Evolutionary conservation across 1,140 invertebrate genomes (phyloP).

Genomic region (Chymomyza costata): DNA sequence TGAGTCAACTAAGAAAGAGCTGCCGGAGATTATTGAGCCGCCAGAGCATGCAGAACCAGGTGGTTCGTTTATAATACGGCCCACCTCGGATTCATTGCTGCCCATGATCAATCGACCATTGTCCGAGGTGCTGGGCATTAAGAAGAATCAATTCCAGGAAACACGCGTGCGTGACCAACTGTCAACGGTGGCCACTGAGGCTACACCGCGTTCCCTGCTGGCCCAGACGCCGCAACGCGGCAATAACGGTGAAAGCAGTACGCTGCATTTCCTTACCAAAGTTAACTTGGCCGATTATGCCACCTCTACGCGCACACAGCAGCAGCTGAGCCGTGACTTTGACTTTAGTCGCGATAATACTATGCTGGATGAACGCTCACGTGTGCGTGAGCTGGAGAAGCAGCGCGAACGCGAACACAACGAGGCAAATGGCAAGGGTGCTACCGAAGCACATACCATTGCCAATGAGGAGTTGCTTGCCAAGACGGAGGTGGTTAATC

Average conservation of each 20-base stretch:
- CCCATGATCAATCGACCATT: constrained; percentile 74
- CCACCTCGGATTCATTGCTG: constrained; percentile 61
- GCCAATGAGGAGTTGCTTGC: constrained; percentile 70
- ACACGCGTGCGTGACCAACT: constrained; percentile 60
- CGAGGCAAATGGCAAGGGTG: constrained; percentile 50
- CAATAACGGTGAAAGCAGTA: constrained; percentile 16
- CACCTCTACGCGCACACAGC: constrained; percentile 40
- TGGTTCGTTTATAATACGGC: constrained; percentile 63
- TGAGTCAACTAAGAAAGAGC: constrained; percentile 33
- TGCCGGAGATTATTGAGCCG: constrained; percentile 47
- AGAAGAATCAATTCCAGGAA: constrained; percentile 75
- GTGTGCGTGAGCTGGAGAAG: constrained; percentile 52
- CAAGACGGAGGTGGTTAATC: constrained; percentile 73
- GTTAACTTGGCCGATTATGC: constrained; percentile 70
- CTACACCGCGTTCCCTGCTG: constrained; percentile 39
- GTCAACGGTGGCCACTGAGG: constrained; percentile 30
- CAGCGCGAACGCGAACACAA: constrained; percentile 46
- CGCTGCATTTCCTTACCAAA: constrained; percentile 63
- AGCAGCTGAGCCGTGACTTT: constrained; percentile 53
- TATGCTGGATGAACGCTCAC: constrained; percentile 64
- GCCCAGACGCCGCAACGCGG: constrained; percentile 16
- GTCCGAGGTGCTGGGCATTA: constrained; percentile 73
- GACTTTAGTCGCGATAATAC: constrained; percentile 71
- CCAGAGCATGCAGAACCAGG: constrained; percentile 41
- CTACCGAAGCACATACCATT: constrained; percentile 54